Evolutionary conservation across 2,797 vertebrate species (phyloP).

Genomic region (Geotrypetes seraphini): DNA sequence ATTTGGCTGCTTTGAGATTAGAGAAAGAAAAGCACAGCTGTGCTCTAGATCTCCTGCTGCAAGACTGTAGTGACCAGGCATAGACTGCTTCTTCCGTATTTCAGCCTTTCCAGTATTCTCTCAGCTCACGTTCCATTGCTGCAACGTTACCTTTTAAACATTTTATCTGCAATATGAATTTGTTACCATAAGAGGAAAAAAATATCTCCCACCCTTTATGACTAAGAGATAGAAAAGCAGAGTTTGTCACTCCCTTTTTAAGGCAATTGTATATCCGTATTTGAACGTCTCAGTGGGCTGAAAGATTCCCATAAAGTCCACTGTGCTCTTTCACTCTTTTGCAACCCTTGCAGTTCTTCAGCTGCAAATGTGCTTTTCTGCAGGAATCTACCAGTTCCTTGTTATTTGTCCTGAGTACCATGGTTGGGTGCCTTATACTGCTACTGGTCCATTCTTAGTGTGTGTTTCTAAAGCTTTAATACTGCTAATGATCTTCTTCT

Average conservation of each 20-base stretch:
- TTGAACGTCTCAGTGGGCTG: slow-evolving; percentile 50
- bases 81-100: too few relatives aligned
- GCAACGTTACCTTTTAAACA: slow-evolving; percentile 33
- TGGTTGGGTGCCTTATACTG: slow-evolving; percentile 64
- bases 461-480: slow-evolving; percentile 91
- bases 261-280: slow-evolving; percentile 59
- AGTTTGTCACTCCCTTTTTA: slow-evolving; percentile 55
- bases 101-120: too few relatives aligned
- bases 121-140: too few relatives aligned
- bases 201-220: slow-evolving; percentile 38
- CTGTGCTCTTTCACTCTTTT: slow-evolving; percentile 16
- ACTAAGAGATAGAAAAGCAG: slow-evolving; percentile 45
- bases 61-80: too few relatives aligned
- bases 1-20: slow-evolving; percentile 38
- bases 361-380: slow-evolving; percentile 14
- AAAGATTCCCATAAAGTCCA: slow-evolving; percentile 28
- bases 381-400: slow-evolving; percentile 6
- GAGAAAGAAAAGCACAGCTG: too few relatives aligned
- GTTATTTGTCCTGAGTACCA: slow-evolving; percentile 21
- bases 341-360: slow-evolving; percentile 12
- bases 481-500: slow-evolving; percentile 93
- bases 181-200: slow-evolving; percentile 33
- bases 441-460: slow-evolving; percentile 85
- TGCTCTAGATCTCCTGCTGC: too few relatives aligned
- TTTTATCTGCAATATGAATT: slow-evolving; percentile 31